Evolutionary conservation across 2,888 invertebrate species (phyloP), one percentile per base, ranked within the genome.

Genomic region (Xestia rhomboidea): DNA sequence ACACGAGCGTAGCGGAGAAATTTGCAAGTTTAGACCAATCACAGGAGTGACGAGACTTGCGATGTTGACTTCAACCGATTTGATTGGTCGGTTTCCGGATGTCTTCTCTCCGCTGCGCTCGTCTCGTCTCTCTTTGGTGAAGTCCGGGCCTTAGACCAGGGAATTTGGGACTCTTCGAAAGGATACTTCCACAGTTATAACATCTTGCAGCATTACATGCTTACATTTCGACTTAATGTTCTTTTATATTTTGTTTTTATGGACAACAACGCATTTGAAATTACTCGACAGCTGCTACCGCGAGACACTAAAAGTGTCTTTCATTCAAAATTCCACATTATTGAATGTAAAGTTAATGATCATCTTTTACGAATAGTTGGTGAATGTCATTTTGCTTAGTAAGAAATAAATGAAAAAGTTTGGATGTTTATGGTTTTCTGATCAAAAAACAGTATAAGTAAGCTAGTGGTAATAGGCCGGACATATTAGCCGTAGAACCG

Each of bases 231-330:
- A 62, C 21, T 21, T 10, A 11, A 11, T 11, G 21, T 60, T 30
- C 4, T 34, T 4, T 60, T 10, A 21, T 1, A 62, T 21, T 30
- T 15, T 34, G 10, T 21, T 62, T 18, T 21, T 18, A 34, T 62
- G 21, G 10, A 62, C 21, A 62, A 62, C 21, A 62, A 62, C 62
- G 62, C 41, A 64, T 64, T 18, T 41, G n/a, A 64, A 64, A 64
- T 64, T n/a, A n/a, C 24, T 18, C n/a, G 8, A 1, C 64, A 64
- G 64, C 64, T 64, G 64, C n/a, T 2, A n/a, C 34, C 0, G 15
- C 1, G 41, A 1, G 15, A 41, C 41, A 64, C 64, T n/a, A 41
- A 41, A 38, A 18, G n/a, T 64, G 41, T 64, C 64, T 64, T 41
- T 41, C 11, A 64, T 41, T 41, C n/a, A 64, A 64, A 62, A 62